Evolutionary conservation across 2,113 vertebrate species (phyloP).

Genomic region (Rostratula benghalensis): DNA sequence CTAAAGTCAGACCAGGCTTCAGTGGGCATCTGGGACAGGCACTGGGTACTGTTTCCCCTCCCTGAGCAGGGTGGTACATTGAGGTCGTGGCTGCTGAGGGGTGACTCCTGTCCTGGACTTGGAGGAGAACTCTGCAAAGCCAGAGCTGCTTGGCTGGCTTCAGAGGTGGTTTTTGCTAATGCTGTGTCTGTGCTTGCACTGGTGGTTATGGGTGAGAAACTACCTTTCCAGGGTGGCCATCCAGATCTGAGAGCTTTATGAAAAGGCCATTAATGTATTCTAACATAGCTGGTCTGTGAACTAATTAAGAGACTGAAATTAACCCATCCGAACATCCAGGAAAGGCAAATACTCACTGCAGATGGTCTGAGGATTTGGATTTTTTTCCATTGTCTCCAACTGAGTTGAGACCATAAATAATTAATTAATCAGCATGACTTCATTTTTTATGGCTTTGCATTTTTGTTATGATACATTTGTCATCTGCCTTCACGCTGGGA

Average conservation of each 20-base stretch:
- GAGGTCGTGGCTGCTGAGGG: neutral
- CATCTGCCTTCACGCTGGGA: neutral
- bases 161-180: neutral
- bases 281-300: neutral
- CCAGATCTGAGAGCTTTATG: neutral
- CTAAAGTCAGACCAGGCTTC: neutral
- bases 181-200: neutral
- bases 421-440: conserved; percentile 5
- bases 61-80: fast-evolving
- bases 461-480: neutral
- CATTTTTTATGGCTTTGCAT: neutral
- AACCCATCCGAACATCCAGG: neutral
- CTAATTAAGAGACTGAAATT: conserved; percentile 14
- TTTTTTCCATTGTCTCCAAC: neutral
- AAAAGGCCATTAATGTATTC: neutral
- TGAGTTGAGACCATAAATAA: conserved; percentile 9
- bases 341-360: conserved; percentile 11
- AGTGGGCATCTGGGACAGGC: neutral
- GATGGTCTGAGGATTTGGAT: neutral
- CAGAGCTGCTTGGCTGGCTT: neutral
- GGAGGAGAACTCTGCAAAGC: neutral
- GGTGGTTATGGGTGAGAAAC: neutral
- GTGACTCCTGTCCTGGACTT: neutral
- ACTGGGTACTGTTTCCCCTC: neutral
- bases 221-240: neutral